Conservation (phyloP, 2,888 invertebrate species). For the Tanaodytes sp. region DNA sequence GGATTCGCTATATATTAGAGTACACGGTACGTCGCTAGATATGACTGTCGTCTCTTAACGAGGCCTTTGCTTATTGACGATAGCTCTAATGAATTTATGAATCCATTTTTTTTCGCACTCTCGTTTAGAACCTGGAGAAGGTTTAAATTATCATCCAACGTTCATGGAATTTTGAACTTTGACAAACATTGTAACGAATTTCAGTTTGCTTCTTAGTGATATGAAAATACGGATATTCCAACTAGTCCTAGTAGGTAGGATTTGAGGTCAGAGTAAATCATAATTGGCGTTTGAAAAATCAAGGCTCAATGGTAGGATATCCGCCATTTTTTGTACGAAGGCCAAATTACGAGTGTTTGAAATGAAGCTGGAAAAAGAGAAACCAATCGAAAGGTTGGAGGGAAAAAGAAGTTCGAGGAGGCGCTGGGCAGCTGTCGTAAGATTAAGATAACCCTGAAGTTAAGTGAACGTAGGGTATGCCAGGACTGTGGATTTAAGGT, state of each 20-base stretch:
- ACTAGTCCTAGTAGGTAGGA: too few species aligned
- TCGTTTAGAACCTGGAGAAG: too few species aligned
- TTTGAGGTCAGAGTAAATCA: too few species aligned
- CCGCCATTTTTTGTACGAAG: too few species aligned
- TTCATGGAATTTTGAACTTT: too few species aligned
- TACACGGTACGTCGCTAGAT: slow-evolving; percentile 49
- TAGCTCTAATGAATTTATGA: slow-evolving; percentile 39
- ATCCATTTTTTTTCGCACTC: slow-evolving; percentile 23
- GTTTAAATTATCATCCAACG: too few species aligned
- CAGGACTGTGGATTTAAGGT: slow-evolving; percentile 71
- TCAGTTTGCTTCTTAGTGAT: too few species aligned
- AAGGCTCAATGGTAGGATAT: too few species aligned
- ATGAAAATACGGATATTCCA: too few species aligned
- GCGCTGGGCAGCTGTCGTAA: slow-evolving; percentile 73
- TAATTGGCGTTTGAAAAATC: too few species aligned
- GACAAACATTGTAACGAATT: too few species aligned
- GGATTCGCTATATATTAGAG: slow-evolving; percentile 66
- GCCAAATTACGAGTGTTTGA: slow-evolving; percentile 8
- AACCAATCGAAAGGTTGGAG: slow-evolving; percentile 57
- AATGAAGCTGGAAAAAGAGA: slow-evolving; percentile 53
- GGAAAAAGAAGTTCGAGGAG: slow-evolving; percentile 61
- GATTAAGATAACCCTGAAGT: slow-evolving; percentile 73
- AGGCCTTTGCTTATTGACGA: slow-evolving; percentile 42
- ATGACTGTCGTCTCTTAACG: slow-evolving; percentile 49
- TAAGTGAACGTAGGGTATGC: slow-evolving; percentile 69